Conservation (phyloP, 2,888 invertebrate species). For the Hirtodrosophila histrioides region DNA sequence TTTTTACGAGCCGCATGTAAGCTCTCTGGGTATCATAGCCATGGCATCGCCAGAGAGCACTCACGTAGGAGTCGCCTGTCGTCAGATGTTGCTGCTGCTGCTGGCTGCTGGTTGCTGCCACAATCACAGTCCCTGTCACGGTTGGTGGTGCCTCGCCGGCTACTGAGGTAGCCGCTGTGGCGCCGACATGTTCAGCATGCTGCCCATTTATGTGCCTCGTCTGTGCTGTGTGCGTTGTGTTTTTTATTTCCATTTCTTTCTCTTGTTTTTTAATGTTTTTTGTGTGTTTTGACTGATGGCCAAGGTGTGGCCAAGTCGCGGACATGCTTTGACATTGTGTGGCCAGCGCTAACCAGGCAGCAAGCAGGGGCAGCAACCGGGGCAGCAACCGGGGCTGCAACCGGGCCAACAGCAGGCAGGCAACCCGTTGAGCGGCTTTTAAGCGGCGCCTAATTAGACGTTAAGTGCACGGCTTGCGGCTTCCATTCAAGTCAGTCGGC, state of each 20-base stretch:
- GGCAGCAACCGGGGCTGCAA: neutral
- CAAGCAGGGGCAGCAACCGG: slow-evolving; percentile 7
- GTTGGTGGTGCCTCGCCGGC: slow-evolving; percentile 65
- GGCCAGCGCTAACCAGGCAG: slow-evolving; percentile 14
- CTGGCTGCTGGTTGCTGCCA: slow-evolving; percentile 23
- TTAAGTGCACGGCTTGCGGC: slow-evolving; percentile 61
- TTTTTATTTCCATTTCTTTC: neutral
- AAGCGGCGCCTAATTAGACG: slow-evolving; percentile 73
- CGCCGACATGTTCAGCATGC: slow-evolving; percentile 61
- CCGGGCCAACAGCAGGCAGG: slow-evolving; percentile 4
- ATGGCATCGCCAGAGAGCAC: slow-evolving; percentile 46
- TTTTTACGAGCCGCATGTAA: slow-evolving; percentile 75
- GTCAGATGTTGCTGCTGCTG: slow-evolving; percentile 29
- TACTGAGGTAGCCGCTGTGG: slow-evolving; percentile 65
- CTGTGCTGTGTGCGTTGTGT: slow-evolving; percentile 4
- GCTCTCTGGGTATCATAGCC: slow-evolving; percentile 66
- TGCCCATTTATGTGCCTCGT: slow-evolving; percentile 54
- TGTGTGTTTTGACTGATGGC: slow-evolving; percentile 67
- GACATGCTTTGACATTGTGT: slow-evolving; percentile 68
- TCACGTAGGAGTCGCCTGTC: slow-evolving; percentile 69
- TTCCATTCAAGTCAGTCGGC: slow-evolving; percentile 40
- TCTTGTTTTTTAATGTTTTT: slow-evolving; percentile 29
- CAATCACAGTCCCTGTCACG: slow-evolving; percentile 69
- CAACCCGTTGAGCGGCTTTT: slow-evolving; percentile 72
- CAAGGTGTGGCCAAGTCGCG: slow-evolving; percentile 69